Evolutionary conservation across 23 tunicate genomes (phyloP), one percentile per base, ranked within the genome.

Genomic region (Ciona savignyi): DNA sequence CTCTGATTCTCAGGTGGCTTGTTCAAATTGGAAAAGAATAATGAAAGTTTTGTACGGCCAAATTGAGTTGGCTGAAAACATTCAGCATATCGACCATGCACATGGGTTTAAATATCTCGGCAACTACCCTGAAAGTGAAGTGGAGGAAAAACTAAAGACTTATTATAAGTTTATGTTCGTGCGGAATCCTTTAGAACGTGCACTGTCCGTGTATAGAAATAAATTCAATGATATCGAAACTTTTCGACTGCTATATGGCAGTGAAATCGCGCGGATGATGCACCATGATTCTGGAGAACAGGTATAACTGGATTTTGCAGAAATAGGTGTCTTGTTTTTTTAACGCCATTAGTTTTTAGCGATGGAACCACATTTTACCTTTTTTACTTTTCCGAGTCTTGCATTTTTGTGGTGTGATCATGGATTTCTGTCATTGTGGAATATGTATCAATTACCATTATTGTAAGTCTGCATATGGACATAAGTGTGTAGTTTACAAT

Each of bases 21-120:
- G 97, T 42, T 91, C 97, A 15, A 91, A 91, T 65, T 91, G 97
- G 97, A 91, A 91, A 76, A 79, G 82, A 65, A 82, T 85, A 15
- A 70, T 84, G 24, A 80, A 70, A 62, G 60, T 60, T 0, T 33
- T 91, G 60, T 67, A 91, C 31, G 97, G 97, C 0, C 29, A 74
- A 65, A 23, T 86, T 23, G 48, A 70, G 9, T 23, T 68, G 2
- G 49, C 70, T 3, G 73, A 75, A 21, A 76, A 86, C 21, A 27
- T 60, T 25, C 31, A 62, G 1, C 31, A 80, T 4, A 32, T 86
- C 51, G 97, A 91, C 49, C 97, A 91, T 68, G 35, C 30, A 27
- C 65, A 66, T 51, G 91, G 91, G 3, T 84, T 91, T 34, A 80
- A 82, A 30, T 48, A 75, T 27, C 75, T 91, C 3, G 67, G 83